Percentiles rank a stretch among this genome's conserved stretches.
phyloP scores from a whole-genome alignment of 2,113 vertebrate genomes.

The Monopterus albus region DNA sequence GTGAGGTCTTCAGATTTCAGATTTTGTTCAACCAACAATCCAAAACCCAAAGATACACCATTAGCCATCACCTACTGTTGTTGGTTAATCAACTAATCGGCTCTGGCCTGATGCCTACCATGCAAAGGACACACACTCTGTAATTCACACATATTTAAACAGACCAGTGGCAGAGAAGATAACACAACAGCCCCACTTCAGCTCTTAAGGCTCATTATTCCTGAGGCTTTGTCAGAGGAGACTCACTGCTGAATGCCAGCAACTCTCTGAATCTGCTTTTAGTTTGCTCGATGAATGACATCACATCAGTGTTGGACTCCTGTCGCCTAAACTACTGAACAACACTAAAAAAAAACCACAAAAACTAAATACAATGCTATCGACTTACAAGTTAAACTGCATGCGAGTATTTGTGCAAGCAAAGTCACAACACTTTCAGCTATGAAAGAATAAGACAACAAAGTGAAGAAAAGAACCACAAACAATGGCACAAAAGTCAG shows the following conservation, averaged over 20 bases:
- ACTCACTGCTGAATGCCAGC: constrained; percentile 7
- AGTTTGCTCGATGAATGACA: constrained; percentile 38
- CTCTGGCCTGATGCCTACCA: neutral
- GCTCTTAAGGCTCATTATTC: constrained; percentile 43
- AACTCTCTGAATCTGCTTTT: constrained; percentile 12
- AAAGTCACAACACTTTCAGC: neutral
- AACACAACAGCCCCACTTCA: constrained; percentile 11
- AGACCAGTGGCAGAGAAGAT: neutral
- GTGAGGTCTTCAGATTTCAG: too few relatives aligned
- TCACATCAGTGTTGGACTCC: constrained; percentile 18
- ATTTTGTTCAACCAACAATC: too few relatives aligned
- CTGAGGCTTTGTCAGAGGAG: neutral
- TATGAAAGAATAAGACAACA: neutral
- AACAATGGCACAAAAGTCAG: constrained; percentile 43
- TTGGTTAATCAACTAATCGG: too few relatives aligned
- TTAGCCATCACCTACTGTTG: neutral
- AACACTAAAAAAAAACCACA: neutral
- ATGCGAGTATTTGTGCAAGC: neutral
- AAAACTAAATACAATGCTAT: neutral
- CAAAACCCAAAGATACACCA: neutral
- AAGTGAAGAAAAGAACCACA: constrained; percentile 7
- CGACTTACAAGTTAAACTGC: neutral
- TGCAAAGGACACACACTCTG: too few relatives aligned
- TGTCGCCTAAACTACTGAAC: constrained; percentile 28
- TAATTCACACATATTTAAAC: too few relatives aligned